phyloP scores from a whole-genome alignment of 2,888 invertebrate genomes.

The Cremastinae sp. region DNA sequence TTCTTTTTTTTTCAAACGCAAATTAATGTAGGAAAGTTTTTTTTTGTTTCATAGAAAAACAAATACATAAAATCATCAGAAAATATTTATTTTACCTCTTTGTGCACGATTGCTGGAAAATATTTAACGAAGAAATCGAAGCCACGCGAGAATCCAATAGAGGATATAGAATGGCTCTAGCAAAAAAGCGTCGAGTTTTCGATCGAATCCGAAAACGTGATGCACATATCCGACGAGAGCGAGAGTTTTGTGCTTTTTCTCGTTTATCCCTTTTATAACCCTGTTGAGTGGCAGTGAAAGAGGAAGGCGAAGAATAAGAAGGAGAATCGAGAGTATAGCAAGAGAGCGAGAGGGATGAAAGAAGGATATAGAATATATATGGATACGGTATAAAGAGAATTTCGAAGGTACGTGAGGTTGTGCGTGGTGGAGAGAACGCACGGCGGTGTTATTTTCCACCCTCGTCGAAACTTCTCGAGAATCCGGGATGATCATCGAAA shows the following conservation, averaged over 20 bases:
- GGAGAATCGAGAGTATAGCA: neutral
- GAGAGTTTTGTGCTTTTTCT: slow-evolving; percentile 44
- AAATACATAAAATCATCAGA: slow-evolving; percentile 2
- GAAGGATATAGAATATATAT: slow-evolving; percentile 21
- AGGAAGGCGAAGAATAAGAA: slow-evolving; percentile 14
- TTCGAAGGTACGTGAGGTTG: slow-evolving; percentile 26
- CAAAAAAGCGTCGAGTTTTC: slow-evolving; percentile 57
- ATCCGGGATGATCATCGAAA: slow-evolving; percentile 63
- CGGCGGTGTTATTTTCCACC: slow-evolving; percentile 60
- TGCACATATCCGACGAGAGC: slow-evolving; percentile 62
- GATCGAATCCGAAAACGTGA: slow-evolving; percentile 64
- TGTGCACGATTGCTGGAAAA: slow-evolving; percentile 17
- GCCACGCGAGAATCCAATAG: slow-evolving; percentile 37
- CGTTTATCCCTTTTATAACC: slow-evolving; percentile 58
- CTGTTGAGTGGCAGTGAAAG: neutral
- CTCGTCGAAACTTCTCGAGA: slow-evolving; percentile 54
- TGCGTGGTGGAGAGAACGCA: slow-evolving; percentile 39
- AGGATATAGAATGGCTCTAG: slow-evolving; percentile 50
- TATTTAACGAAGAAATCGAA: slow-evolving; percentile 55
- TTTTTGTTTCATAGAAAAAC: no score
- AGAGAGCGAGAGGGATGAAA: slow-evolving; percentile 21
- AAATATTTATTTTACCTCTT: neutral
- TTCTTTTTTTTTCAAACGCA: no score
- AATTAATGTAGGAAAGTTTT: no score
- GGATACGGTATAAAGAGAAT: slow-evolving; percentile 16